These are phyloP conservation scores for Ptychodera flava DNA, from an alignment of 35 echinoderm and acorn worm species.

Conservation along the genomic window DNA sequence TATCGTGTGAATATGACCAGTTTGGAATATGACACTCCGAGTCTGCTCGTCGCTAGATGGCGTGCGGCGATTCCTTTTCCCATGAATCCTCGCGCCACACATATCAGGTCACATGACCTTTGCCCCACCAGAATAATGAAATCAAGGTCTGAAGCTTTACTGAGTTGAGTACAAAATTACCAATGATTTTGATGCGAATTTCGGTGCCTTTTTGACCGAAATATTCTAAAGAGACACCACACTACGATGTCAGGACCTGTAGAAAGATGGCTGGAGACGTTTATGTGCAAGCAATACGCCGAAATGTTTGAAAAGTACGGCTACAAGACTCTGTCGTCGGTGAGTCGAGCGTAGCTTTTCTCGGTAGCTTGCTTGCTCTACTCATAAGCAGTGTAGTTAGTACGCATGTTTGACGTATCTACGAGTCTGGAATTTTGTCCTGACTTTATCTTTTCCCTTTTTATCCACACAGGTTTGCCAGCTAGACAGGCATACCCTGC, in stretches of 20 bases:
- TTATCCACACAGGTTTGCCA: background rate
- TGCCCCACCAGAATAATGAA: background rate
- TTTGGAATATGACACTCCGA: too few species aligned
- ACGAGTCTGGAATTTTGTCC: background rate
- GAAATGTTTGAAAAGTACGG: background rate
- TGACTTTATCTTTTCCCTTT: background rate
- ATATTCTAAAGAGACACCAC: background rate
- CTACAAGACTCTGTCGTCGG: background rate
- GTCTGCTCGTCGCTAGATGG: too few species aligned
- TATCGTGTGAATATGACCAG: too few species aligned
- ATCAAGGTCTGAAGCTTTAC: background rate
- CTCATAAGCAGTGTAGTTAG: background rate
- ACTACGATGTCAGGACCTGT: background rate
- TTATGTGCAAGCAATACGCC: background rate
- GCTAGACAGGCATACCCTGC: background rate
- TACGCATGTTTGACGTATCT: background rate
- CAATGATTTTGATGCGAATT: background rate
- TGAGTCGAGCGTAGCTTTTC: background rate
- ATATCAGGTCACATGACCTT: background rate
- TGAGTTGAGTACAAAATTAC: background rate
- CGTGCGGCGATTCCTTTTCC: background rate
- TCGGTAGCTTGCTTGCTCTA: background rate
- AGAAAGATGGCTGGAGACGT: background rate
- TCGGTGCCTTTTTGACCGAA: background rate
- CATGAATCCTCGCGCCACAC: background rate